Evolutionary conservation across 2,888 invertebrate species (phyloP), one percentile per base, ranked within the genome.

Genomic region (Gymnoscelis rufifasciata): DNA sequence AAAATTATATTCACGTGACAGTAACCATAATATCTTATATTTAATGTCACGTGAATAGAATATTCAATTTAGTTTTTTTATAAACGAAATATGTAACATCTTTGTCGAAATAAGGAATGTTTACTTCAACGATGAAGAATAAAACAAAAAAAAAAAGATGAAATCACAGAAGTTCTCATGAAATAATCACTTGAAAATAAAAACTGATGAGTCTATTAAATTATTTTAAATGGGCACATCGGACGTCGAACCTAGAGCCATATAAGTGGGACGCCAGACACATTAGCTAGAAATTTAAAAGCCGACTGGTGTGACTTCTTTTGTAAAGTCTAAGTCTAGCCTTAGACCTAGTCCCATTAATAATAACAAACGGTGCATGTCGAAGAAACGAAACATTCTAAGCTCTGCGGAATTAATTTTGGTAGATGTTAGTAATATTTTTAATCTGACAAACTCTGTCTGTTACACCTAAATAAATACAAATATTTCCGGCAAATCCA

Each of bases 191-290:
- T n/a, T n/a, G n/a, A 33, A 33, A 33, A 33, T 14, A 33, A 8
- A 33, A 15, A 14, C 8, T n/a, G 31, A 33, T n/a, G n/a, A 33
- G 14, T n/a, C 31, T 15, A 31, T 33, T 33, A 33, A 35, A 41
- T 36, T 54, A 54, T 54, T 53, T 62, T 51, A 51, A 47, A 56
- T 53, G 40, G 33, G 28, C 35, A 35, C 48, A 38, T 30, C 38
- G 49, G 30, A 11, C 38, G 26, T 27, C 28, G 41, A 48, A 40
- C 30, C 68, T 27, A 23, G 41, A 48, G 37, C 30, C 68, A 60
- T 71, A 69, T 60, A 82, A 77, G 70, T 81, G 71, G 82, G 79
- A 71, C 80, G 71, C 78, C 77, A 83, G 82, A 83, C 83, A 65
- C 83, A 83, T 83, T 83, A 83, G 73, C 68, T 70, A 60, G 69